A percentile compares a stretch with the other conserved stretches of the same genome.
Evolutionary conservation across 2,113 vertebrate species (phyloP).

Genomic region (Ophiodon elongatus): DNA sequence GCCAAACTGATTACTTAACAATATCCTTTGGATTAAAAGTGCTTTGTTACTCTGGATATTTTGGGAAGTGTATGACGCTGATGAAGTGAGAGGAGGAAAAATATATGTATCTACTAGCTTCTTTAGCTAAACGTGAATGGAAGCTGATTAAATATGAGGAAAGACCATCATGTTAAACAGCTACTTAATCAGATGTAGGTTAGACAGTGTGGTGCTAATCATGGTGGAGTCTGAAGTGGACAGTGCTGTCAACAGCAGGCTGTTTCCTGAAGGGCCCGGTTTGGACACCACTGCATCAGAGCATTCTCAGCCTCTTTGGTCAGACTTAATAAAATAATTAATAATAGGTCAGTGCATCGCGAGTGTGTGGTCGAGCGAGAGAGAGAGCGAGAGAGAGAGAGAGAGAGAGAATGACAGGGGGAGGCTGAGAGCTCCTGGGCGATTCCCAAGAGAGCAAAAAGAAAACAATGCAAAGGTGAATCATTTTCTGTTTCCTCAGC

Average conservation of each 20-base stretch:
- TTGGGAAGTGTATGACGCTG: background rate
- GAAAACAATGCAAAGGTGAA: too few species aligned
- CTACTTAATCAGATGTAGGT: conserved; percentile 71
- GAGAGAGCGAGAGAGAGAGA: background rate
- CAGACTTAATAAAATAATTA: conserved; percentile 40
- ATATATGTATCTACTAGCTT: conserved; percentile 34
- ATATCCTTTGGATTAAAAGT: conserved; percentile 8
- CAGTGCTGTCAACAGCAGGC: conserved; percentile 65
- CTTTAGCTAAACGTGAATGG: conserved; percentile 52
- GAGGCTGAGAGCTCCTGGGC: too few species aligned
- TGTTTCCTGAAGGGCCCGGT: conserved; percentile 63
- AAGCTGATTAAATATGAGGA: conserved; percentile 66
- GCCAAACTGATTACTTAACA: background rate
- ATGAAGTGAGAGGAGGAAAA: conserved; percentile 11
- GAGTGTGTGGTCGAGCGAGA: background rate
- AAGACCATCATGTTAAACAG: conserved; percentile 66
- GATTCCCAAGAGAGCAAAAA: too few species aligned
- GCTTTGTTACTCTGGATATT: conserved; percentile 15
- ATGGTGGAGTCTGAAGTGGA: conserved; percentile 57
- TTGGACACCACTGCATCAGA: conserved; percentile 58
- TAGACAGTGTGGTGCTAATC: conserved; percentile 71
- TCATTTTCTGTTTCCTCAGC: too few species aligned
- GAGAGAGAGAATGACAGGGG: background rate
- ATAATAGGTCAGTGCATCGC: background rate
- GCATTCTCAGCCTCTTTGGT: conserved; percentile 45